Base-by-base conservation (phyloP, 2,888 invertebrate genomes). In the Lepidochitona cinerea region DNA sequence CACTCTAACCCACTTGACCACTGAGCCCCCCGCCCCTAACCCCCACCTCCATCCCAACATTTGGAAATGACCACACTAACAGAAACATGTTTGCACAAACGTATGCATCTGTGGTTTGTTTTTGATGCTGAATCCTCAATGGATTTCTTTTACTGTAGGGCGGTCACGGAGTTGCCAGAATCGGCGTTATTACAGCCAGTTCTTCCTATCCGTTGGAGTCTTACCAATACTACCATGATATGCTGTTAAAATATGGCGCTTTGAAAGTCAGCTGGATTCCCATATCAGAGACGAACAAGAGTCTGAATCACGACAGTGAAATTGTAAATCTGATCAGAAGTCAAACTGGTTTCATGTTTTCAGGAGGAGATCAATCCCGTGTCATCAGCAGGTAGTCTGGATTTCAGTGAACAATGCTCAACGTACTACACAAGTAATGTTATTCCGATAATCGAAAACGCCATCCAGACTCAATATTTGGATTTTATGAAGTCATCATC, bases 281-380 rank as follows among this genome's bases (percentile, higher is more conserved):
- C 1, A 71, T 84, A 41, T 76, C 82, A 49, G 71, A 80, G 35
- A 77, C 76, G 68, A 80, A 83, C 73, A 80, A 76, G 12, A 66
- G 54, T n/a, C 79, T 75, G 29, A 77, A 75, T 68, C 74, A 65
- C 7, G 77, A 81, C 32, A 79, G 79, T 26, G 66, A 49, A 12
- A 75, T 81, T 0, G 73, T 83, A 18, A 69, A 74, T 1, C 65
- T 76, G 12, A 81, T 83, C n/a, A 75, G 76, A 52, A 65, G 71
- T 12, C 81, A 83, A 76, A 84, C 84, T 0, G 85, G 85, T 6
- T 84, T 85, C 70, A 81, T 83, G 76, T 85, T 85, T 69, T 80
- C 81, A 9, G 85, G 84, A 0, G 85, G 85, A 1, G 82, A 83
- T 35, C 84, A 83, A 65, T 67, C 72, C 36, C 64, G 81, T 33